Evolutionary conservation across 2,113 vertebrate genomes (phyloP), one percentile per base, ranked within the genome.

Genomic region (Osmerus mordax): DNA sequence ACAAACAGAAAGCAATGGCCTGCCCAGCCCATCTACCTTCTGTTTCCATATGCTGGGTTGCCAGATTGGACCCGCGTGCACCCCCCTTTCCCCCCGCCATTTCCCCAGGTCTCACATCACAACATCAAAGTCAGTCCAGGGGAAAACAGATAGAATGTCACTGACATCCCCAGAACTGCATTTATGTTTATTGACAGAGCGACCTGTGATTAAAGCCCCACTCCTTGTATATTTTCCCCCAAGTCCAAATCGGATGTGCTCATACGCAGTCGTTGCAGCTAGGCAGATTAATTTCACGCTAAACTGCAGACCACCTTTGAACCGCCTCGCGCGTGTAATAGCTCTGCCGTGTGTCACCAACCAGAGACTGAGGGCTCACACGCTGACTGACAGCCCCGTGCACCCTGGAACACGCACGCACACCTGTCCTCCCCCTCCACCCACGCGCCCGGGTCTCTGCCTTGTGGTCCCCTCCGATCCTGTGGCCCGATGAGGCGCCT

Each of bases 201-300:
- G 82, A 81, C 75, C 88, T 75, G 72, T 92, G 91, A 92, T 92
- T 91, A 91, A 88, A 91, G 86, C 78, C 74, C 65, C 32, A 58
- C 29, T 78, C 74, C 73, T 82, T 92, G 91, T 93, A 89, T 92
- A 92, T 93, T 92, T 92, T 91, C 78, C 78, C 78, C 79, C 75
- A 84, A 65, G 73, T 76, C 80, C 59, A 86, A 87, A 81, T 88
- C 86, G 87, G 88, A 92, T 91, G 86, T 90, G 86, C 87, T 89
- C 84, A 78, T 88, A 81, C 80, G 75, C 71, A 87, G 85, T 89
- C 79, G 76, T 89, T 87, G 79, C 63, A 25, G 65, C 41, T 12
- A 79, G 75, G 82, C 80, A 86, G 83, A 88, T 91, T 88, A 77
- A 88, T 90, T 92, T 89, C 84, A 86, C 70, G 78, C 87, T 80